Evolutionary conservation across 2,888 invertebrate genomes (phyloP), one percentile per base, ranked within the genome.

Genomic region (Antitype chi): DNA sequence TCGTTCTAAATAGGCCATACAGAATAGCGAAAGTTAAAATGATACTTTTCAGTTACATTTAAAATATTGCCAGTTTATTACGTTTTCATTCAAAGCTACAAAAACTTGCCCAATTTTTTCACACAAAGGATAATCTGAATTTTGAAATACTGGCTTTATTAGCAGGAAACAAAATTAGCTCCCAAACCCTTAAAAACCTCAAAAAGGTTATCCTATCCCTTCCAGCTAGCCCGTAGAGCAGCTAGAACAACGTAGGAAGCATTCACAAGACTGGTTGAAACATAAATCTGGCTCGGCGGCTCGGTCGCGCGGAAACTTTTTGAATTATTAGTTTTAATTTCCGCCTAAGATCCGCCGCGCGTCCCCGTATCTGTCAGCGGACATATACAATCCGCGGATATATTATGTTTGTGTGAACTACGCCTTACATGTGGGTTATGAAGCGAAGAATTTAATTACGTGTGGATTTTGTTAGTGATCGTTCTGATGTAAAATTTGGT

Each of bases 321-420:
- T 97, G 97, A 97, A 96, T 97, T 97, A 97, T 97, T 97, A 97
- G 96, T 97, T 97, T 97, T 97, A 97, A 97, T 97, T 97, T 97
- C 97, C 97, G 97, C 94, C 94, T 94, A 95, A 96, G 96, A 96
- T 96, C 96, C 96, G 96, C 94, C 90, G 91, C 92, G 90, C 91
- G 93, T 93, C 93, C 92, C 95, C 93, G 95, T 95, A 96, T 96
- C 96, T 96, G 96, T 96, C 96, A 95, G 92, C 91, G 91, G 88
- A 88, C 91, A 92, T 94, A 93, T 93, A 93, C 92, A 91, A 90
- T 89, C 89, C 90, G 87, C 87, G 90, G 87, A 89, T 90, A 82
- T 87, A 79, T 89, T 81, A 82, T 86, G 82, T 86, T 85, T 87
- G 85, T 87, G 82, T 82, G 84, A 84, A 85, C 86, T 81, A 72